These are phyloP conservation scores for Sebastes trivittatus DNA, from an alignment of 2,797 vertebrate species.

Conservation along the genomic window DNA sequence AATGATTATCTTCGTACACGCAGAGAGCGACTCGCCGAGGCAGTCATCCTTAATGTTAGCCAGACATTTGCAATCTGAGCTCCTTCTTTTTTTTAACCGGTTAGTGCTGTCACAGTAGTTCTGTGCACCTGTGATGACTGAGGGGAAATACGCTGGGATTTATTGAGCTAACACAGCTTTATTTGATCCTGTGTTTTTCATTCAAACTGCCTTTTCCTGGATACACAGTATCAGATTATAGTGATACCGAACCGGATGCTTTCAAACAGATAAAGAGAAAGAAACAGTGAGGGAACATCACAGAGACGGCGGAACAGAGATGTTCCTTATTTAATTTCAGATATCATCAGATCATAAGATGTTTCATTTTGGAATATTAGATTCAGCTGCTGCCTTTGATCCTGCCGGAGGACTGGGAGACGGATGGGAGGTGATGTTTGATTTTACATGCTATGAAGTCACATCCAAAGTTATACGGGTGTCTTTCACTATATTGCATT, in stretches of 20 bases:
- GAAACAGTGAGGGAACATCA: neutral
- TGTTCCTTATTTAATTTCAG: slow-evolving; percentile 5
- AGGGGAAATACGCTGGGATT: slow-evolving; percentile 22
- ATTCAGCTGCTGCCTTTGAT: slow-evolving; percentile 38
- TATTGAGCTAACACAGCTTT: slow-evolving; percentile 23
- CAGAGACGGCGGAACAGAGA: slow-evolving; percentile 13
- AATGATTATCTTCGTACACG: neutral
- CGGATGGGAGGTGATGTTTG: neutral
- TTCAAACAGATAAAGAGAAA: slow-evolving; percentile 16
- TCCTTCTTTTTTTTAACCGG: neutral
- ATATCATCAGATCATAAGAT: slow-evolving; percentile 33
- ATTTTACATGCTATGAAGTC: slow-evolving; percentile 30
- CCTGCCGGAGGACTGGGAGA: neutral
- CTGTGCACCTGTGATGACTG: neutral
- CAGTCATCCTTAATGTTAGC: neutral
- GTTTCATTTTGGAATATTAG: slow-evolving; percentile 47
- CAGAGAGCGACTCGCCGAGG: neutral
- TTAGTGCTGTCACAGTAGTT: neutral
- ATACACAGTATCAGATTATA: slow-evolving; percentile 17
- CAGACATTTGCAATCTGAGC: neutral
- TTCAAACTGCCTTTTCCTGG: slow-evolving; percentile 44
- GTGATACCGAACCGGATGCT: slow-evolving; percentile 2
- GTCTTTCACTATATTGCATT: neutral
- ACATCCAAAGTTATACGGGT: neutral
- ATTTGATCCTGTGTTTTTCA: slow-evolving; percentile 41